Evolutionary conservation across 1,140 invertebrate genomes (phyloP), one percentile per base, ranked within the genome.

Genomic region (Octopus bimaculoides): DNA sequence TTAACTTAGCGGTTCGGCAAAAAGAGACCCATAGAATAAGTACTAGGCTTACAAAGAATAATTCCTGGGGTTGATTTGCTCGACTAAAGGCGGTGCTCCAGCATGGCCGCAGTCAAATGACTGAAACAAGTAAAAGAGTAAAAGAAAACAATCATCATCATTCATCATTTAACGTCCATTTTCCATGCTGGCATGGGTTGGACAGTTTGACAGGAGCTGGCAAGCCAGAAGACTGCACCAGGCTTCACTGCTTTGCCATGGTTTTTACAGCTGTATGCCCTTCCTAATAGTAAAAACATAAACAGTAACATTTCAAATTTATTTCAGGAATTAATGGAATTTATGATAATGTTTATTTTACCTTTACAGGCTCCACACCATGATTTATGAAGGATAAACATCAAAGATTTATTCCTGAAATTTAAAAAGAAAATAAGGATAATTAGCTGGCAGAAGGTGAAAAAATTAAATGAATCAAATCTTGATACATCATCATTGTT

Each of bases 341-440:
- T 61, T 8, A 61, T 8, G 14, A 8, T 71, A 71, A 6, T 10
- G 26, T n/a, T 5, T 12, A 71, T n/a, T 20, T 71, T 17, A 71
- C 66, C 26, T 71, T 71, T 71, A 17, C 66, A 71, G 7, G 66
- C 66, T 9, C 66, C 66, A 71, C 66, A 71, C 66, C 66, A 71
- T 6, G 66, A 4, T 71, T 71, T 71, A 20, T 71, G 66, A 17
- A 71, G 17, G 66, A 71, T 71, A 71, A 71, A 6, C 66, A 71
- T 71, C 5, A 71, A n/a, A n/a, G 66, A 5, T 71, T 71, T 71
- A 71, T 71, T 14, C 6, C 66, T 71, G 14, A 71, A 71, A 71
- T 9, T 12, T 6, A 71, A 71, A 17, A 9, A 71, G 6, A 5
- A 71, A 71, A 71, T n/a, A 71, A 71, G 5, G 26, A 12, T 17